Conservation (phyloP, 2,113 vertebrate genomes). For the Lasiurus cinereus region DNA sequence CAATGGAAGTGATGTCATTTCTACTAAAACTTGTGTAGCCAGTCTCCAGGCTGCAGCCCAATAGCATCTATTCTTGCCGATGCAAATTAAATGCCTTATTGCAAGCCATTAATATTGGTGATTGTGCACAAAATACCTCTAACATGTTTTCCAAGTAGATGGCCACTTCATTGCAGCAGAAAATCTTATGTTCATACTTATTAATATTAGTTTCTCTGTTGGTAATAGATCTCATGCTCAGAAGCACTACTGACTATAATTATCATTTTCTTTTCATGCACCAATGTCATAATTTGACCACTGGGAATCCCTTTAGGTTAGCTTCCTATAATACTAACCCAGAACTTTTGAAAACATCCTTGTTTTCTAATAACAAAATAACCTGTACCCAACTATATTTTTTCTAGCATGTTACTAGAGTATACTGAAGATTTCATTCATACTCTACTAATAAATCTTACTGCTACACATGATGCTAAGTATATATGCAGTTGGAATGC, state of each 20-base stretch:
- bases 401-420: slow-evolving; percentile 11
- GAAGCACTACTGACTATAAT: slow-evolving; percentile 11
- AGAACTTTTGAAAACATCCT: slow-evolving; percentile 53
- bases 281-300: background rate
- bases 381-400: background rate
- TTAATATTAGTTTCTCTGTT: slow-evolving; percentile 47
- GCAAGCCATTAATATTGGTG: slow-evolving; percentile 35
- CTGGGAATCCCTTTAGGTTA: background rate
- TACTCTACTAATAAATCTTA: slow-evolving; percentile 61
- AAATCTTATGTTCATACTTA: slow-evolving; percentile 6
- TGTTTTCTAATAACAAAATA: slow-evolving; percentile 32
- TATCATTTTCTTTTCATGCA: slow-evolving; percentile 13
- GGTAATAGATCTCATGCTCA: background rate
- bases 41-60: background rate
- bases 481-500: slow-evolving; percentile 56
- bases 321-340: background rate
- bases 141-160: slow-evolving; percentile 48
- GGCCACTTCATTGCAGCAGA: background rate
- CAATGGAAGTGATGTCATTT: slow-evolving; percentile 53
- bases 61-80: background rate
- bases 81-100: slow-evolving; percentile 20
- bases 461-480: slow-evolving; percentile 44
- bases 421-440: slow-evolving; percentile 43
- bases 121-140: slow-evolving; percentile 16
- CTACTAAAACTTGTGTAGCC: slow-evolving; percentile 3